phyloP scores from a whole-genome alignment of 2,888 invertebrate genomes.

The Antheraea yamamai region DNA sequence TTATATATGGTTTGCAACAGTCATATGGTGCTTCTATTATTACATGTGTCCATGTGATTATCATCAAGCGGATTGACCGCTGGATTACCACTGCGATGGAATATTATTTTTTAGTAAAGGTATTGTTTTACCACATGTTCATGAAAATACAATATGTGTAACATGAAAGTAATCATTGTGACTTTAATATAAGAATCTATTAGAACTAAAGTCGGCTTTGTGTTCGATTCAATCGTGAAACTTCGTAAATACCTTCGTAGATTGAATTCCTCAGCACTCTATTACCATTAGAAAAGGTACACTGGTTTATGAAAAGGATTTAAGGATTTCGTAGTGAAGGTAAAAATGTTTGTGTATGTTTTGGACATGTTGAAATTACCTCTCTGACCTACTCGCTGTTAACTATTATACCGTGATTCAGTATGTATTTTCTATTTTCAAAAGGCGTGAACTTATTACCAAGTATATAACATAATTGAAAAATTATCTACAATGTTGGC shows the following conservation, averaged over 20 bases:
- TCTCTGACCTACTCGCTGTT: not conserved
- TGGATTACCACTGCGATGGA: too few species aligned
- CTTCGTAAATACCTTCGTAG: conserved; percentile 2
- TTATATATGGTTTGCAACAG: too few species aligned
- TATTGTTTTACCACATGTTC: not conserved
- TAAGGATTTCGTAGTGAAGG: not conserved
- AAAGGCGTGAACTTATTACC: too few species aligned
- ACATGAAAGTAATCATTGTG: not conserved
- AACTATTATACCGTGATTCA: not conserved
- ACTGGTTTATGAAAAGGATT: not conserved
- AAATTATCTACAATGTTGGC: not conserved
- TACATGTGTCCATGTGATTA: too few species aligned
- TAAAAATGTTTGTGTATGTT: conserved; percentile 1
- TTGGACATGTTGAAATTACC: not conserved
- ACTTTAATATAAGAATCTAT: not conserved
- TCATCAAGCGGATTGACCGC: too few species aligned
- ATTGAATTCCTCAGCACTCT: not conserved
- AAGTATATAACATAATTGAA: too few species aligned
- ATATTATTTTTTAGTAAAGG: too few species aligned
- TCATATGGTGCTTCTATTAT: too few species aligned
- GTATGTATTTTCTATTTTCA: not conserved
- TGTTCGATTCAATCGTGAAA: not conserved
- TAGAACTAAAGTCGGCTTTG: not conserved
- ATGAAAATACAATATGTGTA: not conserved
- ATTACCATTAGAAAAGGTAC: not conserved